Percentiles rank a stretch among this genome's conserved stretches.
Conservation (phyloP, 2,113 vertebrate species). For the Xiphophorus couchianus region DNA sequence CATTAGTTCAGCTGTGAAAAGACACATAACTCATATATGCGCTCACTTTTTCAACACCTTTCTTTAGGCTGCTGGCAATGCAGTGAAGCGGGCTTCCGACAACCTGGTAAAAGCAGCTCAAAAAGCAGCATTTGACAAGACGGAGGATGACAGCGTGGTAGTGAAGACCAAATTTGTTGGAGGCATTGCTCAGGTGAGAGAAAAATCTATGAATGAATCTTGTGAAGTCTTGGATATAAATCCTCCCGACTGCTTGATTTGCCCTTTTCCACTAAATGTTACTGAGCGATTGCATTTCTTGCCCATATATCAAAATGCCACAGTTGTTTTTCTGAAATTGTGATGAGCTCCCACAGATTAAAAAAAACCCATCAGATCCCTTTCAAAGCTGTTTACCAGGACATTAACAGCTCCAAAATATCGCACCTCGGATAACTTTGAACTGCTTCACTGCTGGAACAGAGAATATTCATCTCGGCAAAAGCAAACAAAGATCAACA, state of each 20-base stretch:
- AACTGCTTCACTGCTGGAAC: neutral
- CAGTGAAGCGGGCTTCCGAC: constrained; percentile 98
- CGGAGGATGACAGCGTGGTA: constrained; percentile 92
- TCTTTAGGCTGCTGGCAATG: constrained; percentile 92
- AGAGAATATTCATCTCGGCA: constrained; percentile 35
- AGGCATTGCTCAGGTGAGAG: constrained; percentile 95
- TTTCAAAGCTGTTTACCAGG: constrained; percentile 59
- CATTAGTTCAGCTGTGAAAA: neutral
- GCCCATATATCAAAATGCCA: constrained; percentile 39
- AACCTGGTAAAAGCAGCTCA: constrained; percentile 98
- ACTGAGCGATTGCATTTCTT: constrained; percentile 20
- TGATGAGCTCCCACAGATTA: constrained; percentile 45
- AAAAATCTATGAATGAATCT: constrained; percentile 11
- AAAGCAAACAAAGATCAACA: constrained; percentile 14
- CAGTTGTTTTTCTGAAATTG: constrained; percentile 33
- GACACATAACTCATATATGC: neutral
- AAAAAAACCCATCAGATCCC: constrained; percentile 34
- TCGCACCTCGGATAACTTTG: constrained; percentile 21
- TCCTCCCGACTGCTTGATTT: constrained; percentile 22
- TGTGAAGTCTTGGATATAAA: constrained; percentile 9
- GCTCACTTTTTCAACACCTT: constrained; percentile 20
- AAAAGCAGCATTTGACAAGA: constrained; percentile 95
- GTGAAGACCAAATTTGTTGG: constrained; percentile 98
- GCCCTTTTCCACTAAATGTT: constrained; percentile 46
- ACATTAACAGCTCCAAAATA: constrained; percentile 40